Conservation (phyloP, 2,113 vertebrate species). For the Rallus limicola region DNA sequence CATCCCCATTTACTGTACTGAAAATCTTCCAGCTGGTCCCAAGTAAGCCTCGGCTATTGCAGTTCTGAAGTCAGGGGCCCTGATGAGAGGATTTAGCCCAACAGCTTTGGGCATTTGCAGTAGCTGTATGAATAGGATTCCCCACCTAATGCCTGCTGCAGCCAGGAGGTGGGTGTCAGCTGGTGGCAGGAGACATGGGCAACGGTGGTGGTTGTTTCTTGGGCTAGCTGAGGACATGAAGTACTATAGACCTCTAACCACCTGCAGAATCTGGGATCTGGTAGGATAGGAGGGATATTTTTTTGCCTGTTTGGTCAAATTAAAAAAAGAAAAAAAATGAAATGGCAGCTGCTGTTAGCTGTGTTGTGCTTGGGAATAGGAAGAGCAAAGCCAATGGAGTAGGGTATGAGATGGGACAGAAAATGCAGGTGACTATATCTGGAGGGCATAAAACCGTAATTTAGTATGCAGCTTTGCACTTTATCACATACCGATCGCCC, state of each 20-base stretch:
- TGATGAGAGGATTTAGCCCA: neutral
- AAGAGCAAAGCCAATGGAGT: neutral
- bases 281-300: neutral
- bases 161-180: fast-evolving
- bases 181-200: neutral
- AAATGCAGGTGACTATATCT: constrained; percentile 14
- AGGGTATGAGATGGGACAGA: neutral
- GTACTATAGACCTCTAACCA: neutral
- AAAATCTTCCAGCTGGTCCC: neutral
- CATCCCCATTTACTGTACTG: fast-evolving
- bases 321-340: neutral
- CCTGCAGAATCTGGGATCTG: neutral
- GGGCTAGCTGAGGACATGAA: neutral
- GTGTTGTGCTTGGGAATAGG: neutral
- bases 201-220: neutral
- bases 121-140: neutral
- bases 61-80: neutral
- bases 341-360: neutral
- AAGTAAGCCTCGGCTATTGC: neutral
- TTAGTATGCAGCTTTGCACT: neutral
- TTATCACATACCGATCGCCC: neutral
- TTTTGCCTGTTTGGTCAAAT: neutral
- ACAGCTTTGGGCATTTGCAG: neutral
- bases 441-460: neutral
- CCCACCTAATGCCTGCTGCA: neutral